Evolutionary conservation across 2,797 vertebrate species (phyloP), one percentile per base, ranked within the genome.

Genomic region (Myotis findleyi): DNA sequence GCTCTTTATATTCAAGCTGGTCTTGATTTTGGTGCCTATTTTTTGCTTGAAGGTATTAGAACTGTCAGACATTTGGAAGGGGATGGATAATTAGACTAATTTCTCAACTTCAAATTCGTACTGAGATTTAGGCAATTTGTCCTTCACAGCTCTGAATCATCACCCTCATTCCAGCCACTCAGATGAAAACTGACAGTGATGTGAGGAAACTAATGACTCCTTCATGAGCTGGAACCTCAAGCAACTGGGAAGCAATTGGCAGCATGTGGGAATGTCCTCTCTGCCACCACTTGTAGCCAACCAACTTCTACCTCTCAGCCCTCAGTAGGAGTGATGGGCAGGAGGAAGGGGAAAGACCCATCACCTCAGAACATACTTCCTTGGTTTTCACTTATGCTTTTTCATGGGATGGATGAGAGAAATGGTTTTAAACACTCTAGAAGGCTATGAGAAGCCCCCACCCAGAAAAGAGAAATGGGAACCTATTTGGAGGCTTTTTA

Each of bases 21-120:
- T 79, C 75, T 91, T 73, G 41, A 87, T 66, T 89, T 89, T 51
- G 23, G 33, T 59, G n/a, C 20, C 77, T 80, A 0, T 25, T 41
- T 90, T 69, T 88, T 76, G 33, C 73, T 80, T 30, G 33, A 27
- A 33, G 27, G 21, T 41, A 71, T 16, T 47, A 57, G 10, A 77
- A 82, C 8, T 79, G 1, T 87, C 36, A 90, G 49, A 89, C 64
- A 57, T 33, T 49, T 30, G 17, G 8, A 1, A 18, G n/a, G 59
- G 41, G 10, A 4, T 2, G 5, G 11, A 36, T 75, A 84, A 12
- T 38, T 71, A 91, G 51, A 51, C 18, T 81, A 44, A 75, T 73
- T 94, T 81, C 86, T 91, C 79, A 92, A 33, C 44, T 33, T 95
- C 72, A 75, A 69, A 81, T 89, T 75, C 62, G 14, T 69, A 59